phyloP scores from a whole-genome alignment of 2,797 vertebrate genomes.

The Trematomus bernacchii region DNA sequence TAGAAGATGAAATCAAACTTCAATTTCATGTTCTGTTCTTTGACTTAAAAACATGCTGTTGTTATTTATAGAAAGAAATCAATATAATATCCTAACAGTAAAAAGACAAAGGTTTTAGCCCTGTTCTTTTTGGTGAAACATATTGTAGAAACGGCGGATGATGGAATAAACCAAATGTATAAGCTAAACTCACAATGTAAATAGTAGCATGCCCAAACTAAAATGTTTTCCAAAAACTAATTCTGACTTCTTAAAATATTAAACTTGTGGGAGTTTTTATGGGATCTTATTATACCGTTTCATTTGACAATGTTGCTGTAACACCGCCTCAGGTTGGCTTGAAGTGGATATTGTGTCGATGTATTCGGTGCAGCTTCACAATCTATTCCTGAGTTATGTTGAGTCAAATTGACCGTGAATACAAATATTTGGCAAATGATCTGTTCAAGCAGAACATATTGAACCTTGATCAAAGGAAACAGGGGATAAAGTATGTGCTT shows the following conservation, averaged over 20 bases:
- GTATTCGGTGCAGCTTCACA: neutral
- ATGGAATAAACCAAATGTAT: neutral
- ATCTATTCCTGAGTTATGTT: neutral
- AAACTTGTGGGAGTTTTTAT: no score
- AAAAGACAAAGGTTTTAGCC: neutral
- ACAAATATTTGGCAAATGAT: neutral
- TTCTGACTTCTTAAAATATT: neutral
- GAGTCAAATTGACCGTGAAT: neutral
- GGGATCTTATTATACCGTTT: no score
- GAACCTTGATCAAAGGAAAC: neutral
- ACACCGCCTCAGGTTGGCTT: neutral
- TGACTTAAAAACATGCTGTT: slow-evolving; percentile 5
- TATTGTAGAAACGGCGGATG: neutral
- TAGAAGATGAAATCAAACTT: slow-evolving; percentile 46
- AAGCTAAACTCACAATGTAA: neutral
- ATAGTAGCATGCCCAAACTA: neutral
- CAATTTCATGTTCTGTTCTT: slow-evolving; percentile 22
- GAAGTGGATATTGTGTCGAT: neutral
- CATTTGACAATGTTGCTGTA: neutral
- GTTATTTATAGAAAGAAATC: neutral
- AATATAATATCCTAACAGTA: neutral
- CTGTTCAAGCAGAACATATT: neutral
- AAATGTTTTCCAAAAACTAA: neutral
- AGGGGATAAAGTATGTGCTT: neutral
- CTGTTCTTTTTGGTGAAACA: no score